phyloP scores from a whole-genome alignment of 2,797 vertebrate species.

The Megalops cyprinoides region DNA sequence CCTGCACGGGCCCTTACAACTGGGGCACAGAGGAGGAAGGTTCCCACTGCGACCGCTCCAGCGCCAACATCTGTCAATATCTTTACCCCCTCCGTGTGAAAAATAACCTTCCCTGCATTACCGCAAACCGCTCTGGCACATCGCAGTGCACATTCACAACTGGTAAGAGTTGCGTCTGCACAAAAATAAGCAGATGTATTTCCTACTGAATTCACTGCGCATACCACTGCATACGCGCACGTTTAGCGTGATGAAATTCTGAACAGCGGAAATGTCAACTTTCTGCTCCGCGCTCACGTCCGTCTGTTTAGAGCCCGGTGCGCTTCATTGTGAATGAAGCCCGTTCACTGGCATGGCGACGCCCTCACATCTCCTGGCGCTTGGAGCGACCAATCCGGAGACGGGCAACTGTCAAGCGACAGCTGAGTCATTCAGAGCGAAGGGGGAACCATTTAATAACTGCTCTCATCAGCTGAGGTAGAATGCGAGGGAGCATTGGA shows the following conservation, averaged over 20 bases:
- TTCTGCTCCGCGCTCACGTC: neutral
- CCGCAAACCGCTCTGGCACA: too few species aligned
- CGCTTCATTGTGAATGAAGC: neutral
- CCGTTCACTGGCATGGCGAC: neutral
- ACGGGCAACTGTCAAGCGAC: neutral
- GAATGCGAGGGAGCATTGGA: constrained; percentile 67
- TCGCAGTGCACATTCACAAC: too few species aligned
- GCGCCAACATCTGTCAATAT: too few species aligned
- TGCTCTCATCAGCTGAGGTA: constrained; percentile 67
- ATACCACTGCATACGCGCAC: neutral
- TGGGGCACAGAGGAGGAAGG: too few species aligned
- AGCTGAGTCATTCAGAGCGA: constrained; percentile 57
- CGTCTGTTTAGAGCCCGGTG: neutral
- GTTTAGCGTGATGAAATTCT: neutral
- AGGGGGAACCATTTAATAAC: constrained; percentile 63
- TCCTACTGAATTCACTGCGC: neutral
- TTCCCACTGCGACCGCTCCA: too few species aligned
- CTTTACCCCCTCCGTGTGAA: too few species aligned
- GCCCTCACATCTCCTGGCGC: neutral
- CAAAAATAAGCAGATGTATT: too few species aligned
- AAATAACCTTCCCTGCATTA: too few species aligned
- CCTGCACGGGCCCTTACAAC: too few species aligned
- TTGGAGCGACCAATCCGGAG: neutral
- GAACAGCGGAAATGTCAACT: neutral
- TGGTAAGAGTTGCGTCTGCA: too few species aligned